phyloP scores from a whole-genome alignment of 2,888 invertebrate species.

The Phytoseiulus persimilis region DNA sequence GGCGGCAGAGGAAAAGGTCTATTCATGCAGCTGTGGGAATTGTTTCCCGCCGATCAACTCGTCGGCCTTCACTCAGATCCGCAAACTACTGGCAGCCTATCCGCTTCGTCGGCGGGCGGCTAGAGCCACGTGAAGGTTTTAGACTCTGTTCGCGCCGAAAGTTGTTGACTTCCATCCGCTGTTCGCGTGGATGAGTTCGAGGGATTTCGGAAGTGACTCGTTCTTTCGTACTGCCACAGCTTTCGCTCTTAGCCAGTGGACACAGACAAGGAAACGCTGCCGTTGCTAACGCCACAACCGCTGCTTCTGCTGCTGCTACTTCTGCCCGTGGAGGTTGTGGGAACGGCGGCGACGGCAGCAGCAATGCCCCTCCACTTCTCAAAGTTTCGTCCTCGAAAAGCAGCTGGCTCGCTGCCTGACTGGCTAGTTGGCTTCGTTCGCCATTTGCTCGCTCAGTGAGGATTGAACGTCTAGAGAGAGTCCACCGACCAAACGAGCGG shows the following conservation, averaged over 20 bases:
- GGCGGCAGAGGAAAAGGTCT: not conserved
- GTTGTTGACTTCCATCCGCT: not conserved
- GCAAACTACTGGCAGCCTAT: not conserved
- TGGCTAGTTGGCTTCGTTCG: not conserved
- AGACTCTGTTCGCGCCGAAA: not conserved
- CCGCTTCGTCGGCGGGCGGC: not conserved
- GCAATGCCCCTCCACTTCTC: not conserved
- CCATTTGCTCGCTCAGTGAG: not conserved
- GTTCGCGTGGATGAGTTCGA: not conserved
- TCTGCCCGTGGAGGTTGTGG: no score
- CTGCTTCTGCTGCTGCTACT: not conserved
- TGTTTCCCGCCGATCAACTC: not conserved
- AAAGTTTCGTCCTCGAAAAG: not conserved
- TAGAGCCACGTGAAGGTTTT: not conserved
- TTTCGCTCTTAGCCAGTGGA: not conserved
- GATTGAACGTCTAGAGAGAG: not conserved
- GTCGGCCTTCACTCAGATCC: not conserved
- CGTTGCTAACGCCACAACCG: not conserved
- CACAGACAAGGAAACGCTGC: not conserved
- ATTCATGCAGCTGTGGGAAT: not conserved
- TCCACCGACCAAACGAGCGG: not conserved
- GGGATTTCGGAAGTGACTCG: not conserved
- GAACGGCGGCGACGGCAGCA: not conserved
- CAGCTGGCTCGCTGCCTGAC: not conserved
- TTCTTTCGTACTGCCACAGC: not conserved